Percentiles rank a stretch among this genome's conserved stretches.
Evolutionary conservation across 2,113 vertebrate genomes (phyloP).

Genomic region (Machaerirhynchus nigripectus): DNA sequence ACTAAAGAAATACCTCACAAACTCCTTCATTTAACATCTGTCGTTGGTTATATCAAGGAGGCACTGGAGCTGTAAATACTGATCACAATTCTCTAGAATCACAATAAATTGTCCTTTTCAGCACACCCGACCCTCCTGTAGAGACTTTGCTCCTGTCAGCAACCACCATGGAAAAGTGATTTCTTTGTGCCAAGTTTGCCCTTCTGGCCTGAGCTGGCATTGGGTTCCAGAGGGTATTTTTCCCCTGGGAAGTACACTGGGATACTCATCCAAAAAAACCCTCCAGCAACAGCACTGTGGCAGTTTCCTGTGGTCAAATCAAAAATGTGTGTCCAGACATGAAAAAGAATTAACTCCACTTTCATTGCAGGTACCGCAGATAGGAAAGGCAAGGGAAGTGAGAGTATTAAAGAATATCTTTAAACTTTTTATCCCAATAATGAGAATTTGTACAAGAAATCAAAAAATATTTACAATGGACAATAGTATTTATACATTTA

Average conservation of each 20-base stretch:
- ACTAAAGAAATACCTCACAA: background rate
- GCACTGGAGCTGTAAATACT: background rate
- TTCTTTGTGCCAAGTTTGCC: background rate
- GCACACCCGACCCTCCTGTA: background rate
- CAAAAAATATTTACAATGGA: rapidly evolving
- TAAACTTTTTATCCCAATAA: background rate
- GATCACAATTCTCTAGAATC: background rate
- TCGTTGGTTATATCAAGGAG: background rate
- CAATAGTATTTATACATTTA: background rate
- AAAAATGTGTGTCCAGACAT: background rate
- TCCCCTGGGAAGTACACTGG: background rate
- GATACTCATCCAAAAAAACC: background rate
- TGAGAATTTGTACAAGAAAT: background rate
- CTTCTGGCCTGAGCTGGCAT: background rate
- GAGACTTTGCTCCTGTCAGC: background rate
- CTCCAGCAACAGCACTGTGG: too few species aligned
- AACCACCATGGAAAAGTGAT: background rate
- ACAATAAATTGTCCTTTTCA: background rate
- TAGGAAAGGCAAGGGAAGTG: background rate
- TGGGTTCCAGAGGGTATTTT: background rate
- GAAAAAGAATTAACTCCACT: background rate
- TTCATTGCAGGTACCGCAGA: background rate
- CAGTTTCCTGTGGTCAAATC: background rate
- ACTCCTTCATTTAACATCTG: background rate
- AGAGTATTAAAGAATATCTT: background rate